These are phyloP conservation scores for Dysdera silvatica DNA, from an alignment of 1,140 invertebrate species.

Conservation along the genomic window DNA sequence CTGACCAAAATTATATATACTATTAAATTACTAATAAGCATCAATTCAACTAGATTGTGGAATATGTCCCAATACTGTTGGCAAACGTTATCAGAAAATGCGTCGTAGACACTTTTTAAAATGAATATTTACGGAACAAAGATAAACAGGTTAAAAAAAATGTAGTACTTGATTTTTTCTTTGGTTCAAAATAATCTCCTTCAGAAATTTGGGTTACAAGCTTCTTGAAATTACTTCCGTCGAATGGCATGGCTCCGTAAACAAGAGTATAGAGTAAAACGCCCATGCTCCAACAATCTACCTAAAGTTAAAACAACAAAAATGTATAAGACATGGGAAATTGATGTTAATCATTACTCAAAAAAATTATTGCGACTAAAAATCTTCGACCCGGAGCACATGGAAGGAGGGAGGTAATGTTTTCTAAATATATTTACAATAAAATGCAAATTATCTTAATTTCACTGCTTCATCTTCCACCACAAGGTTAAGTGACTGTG, in stretches of 20 bases:
- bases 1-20: no score
- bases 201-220: constrained; percentile 94
- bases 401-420: not conserved
- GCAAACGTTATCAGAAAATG: no score
- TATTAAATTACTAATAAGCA: no score
- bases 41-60: no score
- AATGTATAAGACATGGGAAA: not conserved
- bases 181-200: constrained; percentile 94
- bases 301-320: constrained; percentile 30
- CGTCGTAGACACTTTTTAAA: no score
- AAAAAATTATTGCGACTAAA: not conserved
- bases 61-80: no score
- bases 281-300: constrained; percentile 89
- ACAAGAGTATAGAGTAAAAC: constrained; percentile 95
- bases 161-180: constrained; percentile 75
- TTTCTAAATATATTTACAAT: not conserved
- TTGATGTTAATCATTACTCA: not conserved
- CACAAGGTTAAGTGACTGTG: no score
- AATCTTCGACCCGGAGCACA: not conserved
- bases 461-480: no score
- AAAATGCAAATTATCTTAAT: not conserved
- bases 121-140: constrained; percentile 5
- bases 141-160: not conserved
- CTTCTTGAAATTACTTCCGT: constrained; percentile 94
- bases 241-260: constrained; percentile 99